Base-by-base conservation (phyloP, 1,140 invertebrate species). In the Brachionus rubens region DNA sequence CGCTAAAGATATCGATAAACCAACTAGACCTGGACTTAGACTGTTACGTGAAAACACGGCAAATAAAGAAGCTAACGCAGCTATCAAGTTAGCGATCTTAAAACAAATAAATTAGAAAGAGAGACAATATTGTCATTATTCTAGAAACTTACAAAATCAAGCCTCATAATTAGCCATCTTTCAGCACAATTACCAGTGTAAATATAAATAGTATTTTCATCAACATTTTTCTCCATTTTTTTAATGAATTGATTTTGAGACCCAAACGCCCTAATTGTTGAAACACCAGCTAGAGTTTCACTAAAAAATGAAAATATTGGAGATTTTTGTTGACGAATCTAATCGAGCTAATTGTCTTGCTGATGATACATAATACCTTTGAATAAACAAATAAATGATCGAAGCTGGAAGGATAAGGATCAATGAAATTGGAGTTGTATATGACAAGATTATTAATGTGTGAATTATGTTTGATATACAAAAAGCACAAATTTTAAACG, bases 221-320 rank as follows among this genome's bases (percentile, higher is more conserved):
- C 72, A 4, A 76, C 54, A 28, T 43, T 54, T 24, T 47, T 46
- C 21, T 54, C 50, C 48, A 56, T 76, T 59, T 24, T 56, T 62
- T 59, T 62, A n/a, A 86, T 84, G 78, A 89, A 90, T 48, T 83
- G 78, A 1, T 85, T 78, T 30, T 82, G 77, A 24, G 82, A 81
- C 48, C 79, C 76, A 78, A 85, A 90, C 0, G 89, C 88, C 75
- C 89, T 78, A 47, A 90, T 90, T 1, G 85, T 86, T 5, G 81
- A 79, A 77, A 79, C 82, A 9, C 88, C 88, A 24, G 83, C 81
- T 4, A 89, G 78, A 2, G 86, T 96, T 88, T 98, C 95, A 70
- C 93, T 91, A 83, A 98, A 98, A 86, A 98, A 94, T 3, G 94
- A 96, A 85, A 96, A 98, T 80, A 99, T 97, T 0, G 96, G 96